Evolutionary conservation across 2,797 vertebrate species (phyloP).

Genomic region (Melanotaenia pygmaea): DNA sequence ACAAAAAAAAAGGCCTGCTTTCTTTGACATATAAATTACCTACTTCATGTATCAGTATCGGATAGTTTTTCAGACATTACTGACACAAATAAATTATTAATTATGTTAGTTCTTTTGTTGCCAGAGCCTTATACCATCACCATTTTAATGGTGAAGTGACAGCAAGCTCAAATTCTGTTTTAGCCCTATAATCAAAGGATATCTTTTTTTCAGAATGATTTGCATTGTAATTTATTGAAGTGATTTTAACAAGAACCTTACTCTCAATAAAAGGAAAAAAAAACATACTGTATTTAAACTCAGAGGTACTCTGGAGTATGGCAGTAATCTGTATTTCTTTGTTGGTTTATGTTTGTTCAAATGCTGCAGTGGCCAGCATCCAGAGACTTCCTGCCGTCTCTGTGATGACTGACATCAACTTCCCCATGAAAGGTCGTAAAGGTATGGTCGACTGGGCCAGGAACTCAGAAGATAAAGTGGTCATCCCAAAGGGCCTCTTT

Average conservation of each 20-base stretch:
- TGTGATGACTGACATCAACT: constrained; percentile 98
- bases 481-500: constrained; percentile 98
- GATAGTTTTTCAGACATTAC: not conserved
- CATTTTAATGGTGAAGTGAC: not conserved
- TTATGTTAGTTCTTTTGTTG: not conserved
- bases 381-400: constrained; percentile 97
- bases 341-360: constrained; percentile 36
- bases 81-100: not conserved
- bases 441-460: constrained; percentile 99
- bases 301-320: not conserved
- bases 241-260: not conserved
- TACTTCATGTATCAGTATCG: not conserved
- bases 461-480: constrained; percentile 98
- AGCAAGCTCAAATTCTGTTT: too few relatives aligned
- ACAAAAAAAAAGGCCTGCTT: not conserved
- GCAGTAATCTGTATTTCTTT: constrained; percentile 34
- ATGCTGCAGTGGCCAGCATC: constrained; percentile 93
- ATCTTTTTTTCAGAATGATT: not conserved
- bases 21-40: not conserved
- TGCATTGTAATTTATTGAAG: not conserved
- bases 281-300: not conserved
- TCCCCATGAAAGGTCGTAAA: constrained; percentile 99
- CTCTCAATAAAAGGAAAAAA: too few relatives aligned
- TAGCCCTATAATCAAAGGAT: too few relatives aligned
- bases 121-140: not conserved